Percentiles rank a stretch among this genome's conserved stretches.
Evolutionary conservation across 2,888 invertebrate genomes (phyloP).

Genomic region (Andrena fulva): DNA sequence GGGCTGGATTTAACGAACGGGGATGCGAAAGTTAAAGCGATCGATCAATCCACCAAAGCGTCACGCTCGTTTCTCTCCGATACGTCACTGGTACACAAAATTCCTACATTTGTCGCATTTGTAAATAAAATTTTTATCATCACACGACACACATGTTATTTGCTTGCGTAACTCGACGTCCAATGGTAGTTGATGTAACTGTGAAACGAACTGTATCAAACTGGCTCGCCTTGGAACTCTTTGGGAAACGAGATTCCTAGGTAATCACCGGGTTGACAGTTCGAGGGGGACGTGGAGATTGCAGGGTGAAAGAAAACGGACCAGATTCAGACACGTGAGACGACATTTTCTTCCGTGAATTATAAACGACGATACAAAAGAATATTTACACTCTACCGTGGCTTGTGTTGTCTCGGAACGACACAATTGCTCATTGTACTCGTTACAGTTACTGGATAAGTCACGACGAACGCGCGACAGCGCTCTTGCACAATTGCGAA

Average conservation of each 20-base stretch:
- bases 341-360: slow-evolving; percentile 56
- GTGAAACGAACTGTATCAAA: no score
- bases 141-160: slow-evolving; percentile 71
- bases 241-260: not conserved
- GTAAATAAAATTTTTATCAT: slow-evolving; percentile 85
- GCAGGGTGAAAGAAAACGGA: not conserved
- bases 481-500: slow-evolving; percentile 8
- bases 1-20: not conserved
- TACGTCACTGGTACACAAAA: slow-evolving; percentile 79
- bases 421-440: slow-evolving; percentile 59
- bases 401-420: slow-evolving; percentile 56
- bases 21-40: slow-evolving; percentile 29
- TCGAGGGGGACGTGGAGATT: not conserved
- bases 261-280: not conserved
- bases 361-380: slow-evolving; percentile 67
- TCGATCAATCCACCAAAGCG: slow-evolving; percentile 48
- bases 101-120: slow-evolving; percentile 84
- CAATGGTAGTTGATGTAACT: no score
- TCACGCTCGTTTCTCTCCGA: slow-evolving; percentile 77
- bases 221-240: no score
- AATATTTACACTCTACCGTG: slow-evolving; percentile 68
- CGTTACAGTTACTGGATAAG: slow-evolving; percentile 46
- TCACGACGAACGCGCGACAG: slow-evolving; percentile 3
- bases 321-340: slow-evolving; percentile 52
- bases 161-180: not conserved